Conservation (phyloP, 2,888 invertebrate genomes). For the Xestobium rufovillosum region DNA sequence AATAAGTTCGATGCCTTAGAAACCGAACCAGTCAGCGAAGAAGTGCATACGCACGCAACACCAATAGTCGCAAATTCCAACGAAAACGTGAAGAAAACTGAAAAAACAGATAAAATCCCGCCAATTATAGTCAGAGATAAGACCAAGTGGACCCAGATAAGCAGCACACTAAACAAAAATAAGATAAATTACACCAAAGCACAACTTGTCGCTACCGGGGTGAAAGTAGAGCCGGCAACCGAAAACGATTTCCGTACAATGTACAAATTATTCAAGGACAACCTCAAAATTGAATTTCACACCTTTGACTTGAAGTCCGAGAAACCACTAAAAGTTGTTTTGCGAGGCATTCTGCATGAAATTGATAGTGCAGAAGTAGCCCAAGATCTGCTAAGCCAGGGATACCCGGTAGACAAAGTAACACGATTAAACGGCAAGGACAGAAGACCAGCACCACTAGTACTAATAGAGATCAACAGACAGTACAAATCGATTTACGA, state of each 20-base stretch:
- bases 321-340: constrained; percentile 39
- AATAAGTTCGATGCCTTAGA: too few relatives aligned
- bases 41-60: too few relatives aligned
- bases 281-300: constrained; percentile 40
- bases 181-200: too few relatives aligned
- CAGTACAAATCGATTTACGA: constrained; percentile 15
- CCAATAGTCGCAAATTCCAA: too few relatives aligned
- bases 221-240: constrained; percentile 5
- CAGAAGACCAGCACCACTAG: constrained; percentile 29
- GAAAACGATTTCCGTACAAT: constrained; percentile 32
- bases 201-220: too few relatives aligned
- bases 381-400: constrained; percentile 30
- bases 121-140: too few relatives aligned
- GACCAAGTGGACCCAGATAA: too few relatives aligned
- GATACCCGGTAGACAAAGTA: constrained; percentile 37
- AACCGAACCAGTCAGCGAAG: too few relatives aligned
- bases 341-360: constrained; percentile 36
- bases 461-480: constrained; percentile 36
- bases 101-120: too few relatives aligned
- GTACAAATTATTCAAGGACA: too few relatives aligned
- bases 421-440: constrained; percentile 37
- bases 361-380: constrained; percentile 32
- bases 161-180: too few relatives aligned
- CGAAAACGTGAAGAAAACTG: too few relatives aligned
- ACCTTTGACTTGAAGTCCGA: constrained; percentile 39